Evolutionary conservation across 2,888 invertebrate genomes (phyloP).

Genomic region (Sepioteuthis lessoniana): DNA sequence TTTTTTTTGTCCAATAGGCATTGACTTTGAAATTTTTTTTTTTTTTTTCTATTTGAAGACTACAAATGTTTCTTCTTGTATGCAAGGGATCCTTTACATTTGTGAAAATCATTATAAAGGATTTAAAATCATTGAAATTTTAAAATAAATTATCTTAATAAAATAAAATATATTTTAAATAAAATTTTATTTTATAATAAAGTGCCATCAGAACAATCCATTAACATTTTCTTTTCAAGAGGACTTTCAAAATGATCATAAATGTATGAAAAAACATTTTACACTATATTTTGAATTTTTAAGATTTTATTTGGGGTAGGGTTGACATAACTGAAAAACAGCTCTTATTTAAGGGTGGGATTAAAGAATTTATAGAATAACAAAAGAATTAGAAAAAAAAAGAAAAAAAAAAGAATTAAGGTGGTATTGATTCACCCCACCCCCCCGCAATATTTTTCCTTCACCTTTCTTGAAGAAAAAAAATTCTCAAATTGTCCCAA

Average conservation of each 20-base stretch:
- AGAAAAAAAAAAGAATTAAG: neutral
- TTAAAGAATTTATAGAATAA: neutral
- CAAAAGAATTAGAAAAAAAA: too few relatives aligned
- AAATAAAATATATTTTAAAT: too few relatives aligned
- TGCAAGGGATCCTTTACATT: too few relatives aligned
- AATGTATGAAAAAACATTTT: neutral
- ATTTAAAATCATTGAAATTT: neutral
- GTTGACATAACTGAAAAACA: neutral
- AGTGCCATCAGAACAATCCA: neutral
- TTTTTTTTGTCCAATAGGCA: too few relatives aligned
- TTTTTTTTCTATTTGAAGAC: too few relatives aligned
- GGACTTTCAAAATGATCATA: neutral
- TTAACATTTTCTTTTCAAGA: neutral
- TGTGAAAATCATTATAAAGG: neutral
- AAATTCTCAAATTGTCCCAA: neutral
- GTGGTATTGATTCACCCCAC: neutral
- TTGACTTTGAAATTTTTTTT: too few relatives aligned
- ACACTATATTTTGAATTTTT: neutral
- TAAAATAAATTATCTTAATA: neutral
- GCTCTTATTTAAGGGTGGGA: neutral
- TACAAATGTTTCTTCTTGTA: too few relatives aligned
- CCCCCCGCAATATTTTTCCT: neutral
- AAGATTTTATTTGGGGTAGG: neutral
- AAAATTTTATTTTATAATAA: neutral
- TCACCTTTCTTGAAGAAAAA: neutral